phyloP scores from a whole-genome alignment of 2,888 invertebrate species.

The Lottia scabra region DNA sequence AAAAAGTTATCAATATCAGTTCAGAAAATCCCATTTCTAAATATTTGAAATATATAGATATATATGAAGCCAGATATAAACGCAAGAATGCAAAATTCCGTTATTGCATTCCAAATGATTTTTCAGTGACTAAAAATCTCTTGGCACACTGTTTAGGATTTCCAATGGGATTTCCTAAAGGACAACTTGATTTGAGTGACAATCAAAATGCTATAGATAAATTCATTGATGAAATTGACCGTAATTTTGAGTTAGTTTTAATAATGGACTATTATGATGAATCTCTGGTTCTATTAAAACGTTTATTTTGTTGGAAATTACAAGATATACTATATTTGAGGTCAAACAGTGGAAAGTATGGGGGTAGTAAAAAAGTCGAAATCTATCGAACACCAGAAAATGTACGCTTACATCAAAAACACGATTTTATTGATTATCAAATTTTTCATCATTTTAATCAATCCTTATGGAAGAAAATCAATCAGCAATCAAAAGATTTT shows the following conservation, averaged over 20 bases:
- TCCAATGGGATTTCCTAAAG: slow-evolving; percentile 58
- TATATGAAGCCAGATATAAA: slow-evolving; percentile 56
- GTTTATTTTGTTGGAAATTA: slow-evolving; percentile 64
- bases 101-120: slow-evolving; percentile 61
- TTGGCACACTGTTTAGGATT: slow-evolving; percentile 64
- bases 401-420: slow-evolving; percentile 47
- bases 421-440: slow-evolving; percentile 57
- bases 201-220: slow-evolving; percentile 34
- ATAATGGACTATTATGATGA: slow-evolving; percentile 66
- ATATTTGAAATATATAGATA: slow-evolving; percentile 53
- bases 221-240: slow-evolving; percentile 50
- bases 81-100: slow-evolving; percentile 31
- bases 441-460: slow-evolving; percentile 62
- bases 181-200: slow-evolving; percentile 38
- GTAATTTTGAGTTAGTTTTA: slow-evolving; percentile 60
- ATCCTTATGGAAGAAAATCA: slow-evolving; percentile 57
- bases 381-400: slow-evolving; percentile 27
- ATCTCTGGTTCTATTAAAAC: slow-evolving; percentile 62
- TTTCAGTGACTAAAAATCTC: slow-evolving; percentile 60
- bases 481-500: slow-evolving; percentile 45
- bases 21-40: slow-evolving; percentile 40
- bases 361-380: slow-evolving; percentile 16
- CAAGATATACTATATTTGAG: slow-evolving; percentile 61
- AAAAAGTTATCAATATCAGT: slow-evolving; percentile 42
- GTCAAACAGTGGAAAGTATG: slow-evolving; percentile 44